Percentiles rank a stretch among this genome's conserved stretches.
phyloP scores from a whole-genome alignment of 2,113 vertebrate genomes.

The Lagopus leucura region DNA sequence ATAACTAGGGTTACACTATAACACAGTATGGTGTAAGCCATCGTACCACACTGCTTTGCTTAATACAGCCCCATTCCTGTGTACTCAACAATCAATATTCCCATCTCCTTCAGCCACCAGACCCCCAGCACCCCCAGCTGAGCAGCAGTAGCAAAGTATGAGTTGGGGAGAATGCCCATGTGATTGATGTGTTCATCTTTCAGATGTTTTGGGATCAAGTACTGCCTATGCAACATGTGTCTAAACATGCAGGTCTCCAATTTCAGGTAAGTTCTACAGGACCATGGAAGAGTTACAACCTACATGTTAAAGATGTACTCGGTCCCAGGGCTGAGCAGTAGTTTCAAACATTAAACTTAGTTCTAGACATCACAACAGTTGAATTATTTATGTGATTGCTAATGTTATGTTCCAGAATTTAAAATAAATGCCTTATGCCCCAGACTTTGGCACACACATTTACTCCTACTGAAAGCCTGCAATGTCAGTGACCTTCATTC shows the following conservation, averaged over 20 bases:
- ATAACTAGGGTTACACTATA: too few relatives aligned
- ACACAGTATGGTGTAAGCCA: background rate
- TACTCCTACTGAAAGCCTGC: slow-evolving; percentile 20
- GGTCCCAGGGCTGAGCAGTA: background rate
- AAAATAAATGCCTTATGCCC: slow-evolving; percentile 11
- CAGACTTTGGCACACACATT: slow-evolving; percentile 1
- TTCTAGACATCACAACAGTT: slow-evolving; percentile 10
- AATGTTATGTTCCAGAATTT: background rate
- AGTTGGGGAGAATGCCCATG: background rate
- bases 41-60: background rate
- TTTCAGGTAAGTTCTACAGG: rapidly evolving
- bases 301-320: background rate
- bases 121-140: background rate
- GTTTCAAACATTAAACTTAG: background rate
- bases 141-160: background rate
- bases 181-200: background rate
- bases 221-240: rapidly evolving
- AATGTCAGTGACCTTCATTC: background rate
- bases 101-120: background rate
- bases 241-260: background rate
- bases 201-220: background rate
- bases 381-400: slow-evolving; percentile 53
- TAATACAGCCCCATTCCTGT: background rate
- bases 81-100: background rate
- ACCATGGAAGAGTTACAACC: background rate